Evolutionary conservation across 37 sponge, comb jelly and placozoan species (phyloP).

Genomic region (Diacarnus erythraeanus): DNA sequence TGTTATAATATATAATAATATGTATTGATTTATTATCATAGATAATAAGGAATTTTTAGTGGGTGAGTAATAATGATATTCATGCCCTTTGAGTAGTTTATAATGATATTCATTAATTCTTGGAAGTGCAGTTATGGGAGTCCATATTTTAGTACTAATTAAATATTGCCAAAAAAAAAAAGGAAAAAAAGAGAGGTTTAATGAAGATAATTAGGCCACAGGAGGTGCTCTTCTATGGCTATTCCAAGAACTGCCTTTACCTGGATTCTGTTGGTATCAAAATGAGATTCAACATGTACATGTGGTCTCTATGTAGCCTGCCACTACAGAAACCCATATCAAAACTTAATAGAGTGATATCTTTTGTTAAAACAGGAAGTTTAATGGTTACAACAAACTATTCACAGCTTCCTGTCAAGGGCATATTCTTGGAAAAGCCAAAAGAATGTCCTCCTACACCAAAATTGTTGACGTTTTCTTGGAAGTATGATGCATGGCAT

Average conservation of each 20-base stretch:
- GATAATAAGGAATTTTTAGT: not conserved
- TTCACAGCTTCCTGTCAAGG: constrained; percentile 5
- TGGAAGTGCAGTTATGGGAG: too few species aligned
- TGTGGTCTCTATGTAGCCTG: too few species aligned
- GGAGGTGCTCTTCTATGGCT: not conserved
- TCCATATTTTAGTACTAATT: too few species aligned
- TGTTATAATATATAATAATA: too few species aligned
- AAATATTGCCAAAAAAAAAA: too few species aligned
- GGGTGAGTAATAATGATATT: not conserved
- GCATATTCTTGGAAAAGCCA: constrained; percentile 29
- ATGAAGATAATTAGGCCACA: not conserved
- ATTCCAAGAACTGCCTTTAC: constrained; percentile 5
- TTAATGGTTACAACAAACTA: too few species aligned
- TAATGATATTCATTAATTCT: constrained; percentile 8
- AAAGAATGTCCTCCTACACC: not conserved
- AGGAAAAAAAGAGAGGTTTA: too few species aligned
- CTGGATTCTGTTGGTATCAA: not conserved
- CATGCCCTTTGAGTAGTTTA: not conserved
- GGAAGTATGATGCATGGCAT: constrained; percentile 13
- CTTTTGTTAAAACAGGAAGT: too few species aligned
- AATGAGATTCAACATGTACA: not conserved
- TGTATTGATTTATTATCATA: too few species aligned
- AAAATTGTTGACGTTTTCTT: not conserved
- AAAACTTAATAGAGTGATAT: too few species aligned
- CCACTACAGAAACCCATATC: too few species aligned